Percentiles rank a stretch among this genome's conserved stretches.
These are phyloP conservation scores for Polyergus mexicanus DNA, from an alignment of 1,140 invertebrate species.

Conservation along the genomic window DNA sequence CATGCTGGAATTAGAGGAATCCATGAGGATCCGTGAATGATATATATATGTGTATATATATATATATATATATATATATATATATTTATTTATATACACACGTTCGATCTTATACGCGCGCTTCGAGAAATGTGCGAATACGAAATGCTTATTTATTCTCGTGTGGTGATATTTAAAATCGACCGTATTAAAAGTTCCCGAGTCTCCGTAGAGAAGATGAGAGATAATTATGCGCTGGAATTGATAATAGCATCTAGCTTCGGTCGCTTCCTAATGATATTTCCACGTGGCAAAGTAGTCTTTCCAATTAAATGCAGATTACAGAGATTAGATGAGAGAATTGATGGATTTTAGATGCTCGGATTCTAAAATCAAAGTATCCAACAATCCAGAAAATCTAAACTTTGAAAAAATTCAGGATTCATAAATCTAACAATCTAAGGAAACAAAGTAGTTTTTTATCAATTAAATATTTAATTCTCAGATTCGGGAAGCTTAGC, in stretches of 20 bases:
- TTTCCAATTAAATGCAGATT: background rate
- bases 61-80: no score
- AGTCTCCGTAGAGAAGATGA: background rate
- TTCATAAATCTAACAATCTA: background rate
- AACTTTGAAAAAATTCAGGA: background rate
- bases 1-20: conserved; percentile 90
- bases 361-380: background rate
- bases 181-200: background rate
- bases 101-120: background rate
- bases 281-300: background rate
- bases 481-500: no score
- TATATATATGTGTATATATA: no score
- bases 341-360: background rate
- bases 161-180: background rate
- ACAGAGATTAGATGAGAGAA: background rate
- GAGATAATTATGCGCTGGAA: background rate
- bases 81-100: no score
- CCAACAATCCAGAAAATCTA: background rate
- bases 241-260: conserved; percentile 17
- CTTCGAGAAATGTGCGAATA: background rate
- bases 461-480: no score
- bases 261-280: background rate
- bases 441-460: no score
- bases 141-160: background rate
- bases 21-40: conserved; percentile 20